phyloP scores from a whole-genome alignment of 1,140 invertebrate species.

The Drosophila melanogaster region Release_6_plus_ISO1_MT NT_037436.4:21128501-21129000 shows the following conservation, averaged over 20 bases:
- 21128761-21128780: constrained; percentile 75
- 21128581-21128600: constrained; percentile 73
- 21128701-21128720: constrained; percentile 75
- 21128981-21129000: constrained; percentile 24
- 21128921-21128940: constrained; percentile 33
- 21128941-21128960: constrained; percentile 56
- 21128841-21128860: constrained; percentile 69
- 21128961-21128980: constrained; percentile 42
- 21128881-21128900: constrained; percentile 41
- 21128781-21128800: constrained; percentile 44
- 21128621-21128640: constrained; percentile 27
- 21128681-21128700: constrained; percentile 53
- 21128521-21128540: constrained; percentile 26
- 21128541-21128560: constrained; percentile 56
- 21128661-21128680: constrained; percentile 57
- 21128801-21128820: constrained; percentile 63
- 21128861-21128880: constrained; percentile 15
- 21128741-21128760: constrained; percentile 69
- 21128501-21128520: constrained; percentile 34
- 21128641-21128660: constrained; percentile 60
- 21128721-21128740: constrained; percentile 80
- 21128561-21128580: constrained; percentile 55
- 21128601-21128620: constrained; percentile 62
- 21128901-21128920: constrained; percentile 49
- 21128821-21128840: constrained; percentile 77